Conservation (phyloP, 1,140 invertebrate species). For the Diachasmimorpha longicaudata region DNA sequence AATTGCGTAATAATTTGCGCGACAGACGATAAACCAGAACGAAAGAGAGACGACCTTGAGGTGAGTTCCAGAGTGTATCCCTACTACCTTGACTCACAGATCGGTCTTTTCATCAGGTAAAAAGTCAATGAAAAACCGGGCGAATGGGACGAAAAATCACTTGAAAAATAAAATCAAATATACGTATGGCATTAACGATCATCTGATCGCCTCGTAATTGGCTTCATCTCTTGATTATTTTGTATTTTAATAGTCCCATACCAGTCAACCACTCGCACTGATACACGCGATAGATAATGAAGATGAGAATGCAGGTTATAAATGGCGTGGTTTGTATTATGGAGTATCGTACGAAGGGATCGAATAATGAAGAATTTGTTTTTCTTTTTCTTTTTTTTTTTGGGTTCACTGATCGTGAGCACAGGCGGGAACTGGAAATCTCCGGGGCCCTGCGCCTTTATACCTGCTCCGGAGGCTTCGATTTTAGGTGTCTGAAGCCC, state of each 20-base stretch:
- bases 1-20: slow-evolving; percentile 1
- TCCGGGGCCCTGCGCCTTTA: background rate
- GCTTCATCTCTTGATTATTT: background rate
- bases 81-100: background rate
- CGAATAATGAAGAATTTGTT: slow-evolving; percentile 1
- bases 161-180: background rate
- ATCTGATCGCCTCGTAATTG: background rate
- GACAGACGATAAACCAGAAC: slow-evolving; percentile 13
- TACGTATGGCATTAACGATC: background rate
- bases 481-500: background rate
- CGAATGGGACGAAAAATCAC: background rate
- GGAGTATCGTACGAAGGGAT: background rate
- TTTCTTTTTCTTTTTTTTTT: background rate
- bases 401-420: background rate
- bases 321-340: slow-evolving; percentile 4
- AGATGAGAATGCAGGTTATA: slow-evolving; percentile 14
- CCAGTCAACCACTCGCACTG: background rate
- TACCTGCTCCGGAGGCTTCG: background rate
- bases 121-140: background rate
- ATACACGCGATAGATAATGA: slow-evolving; percentile 12
- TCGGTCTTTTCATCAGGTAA: background rate
- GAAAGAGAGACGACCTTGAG: slow-evolving; percentile 11
- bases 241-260: background rate
- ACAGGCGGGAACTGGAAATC: background rate
- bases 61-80: background rate